Base-by-base conservation (phyloP, 2,888 invertebrate species). In the Aricia artaxerxes region DNA sequence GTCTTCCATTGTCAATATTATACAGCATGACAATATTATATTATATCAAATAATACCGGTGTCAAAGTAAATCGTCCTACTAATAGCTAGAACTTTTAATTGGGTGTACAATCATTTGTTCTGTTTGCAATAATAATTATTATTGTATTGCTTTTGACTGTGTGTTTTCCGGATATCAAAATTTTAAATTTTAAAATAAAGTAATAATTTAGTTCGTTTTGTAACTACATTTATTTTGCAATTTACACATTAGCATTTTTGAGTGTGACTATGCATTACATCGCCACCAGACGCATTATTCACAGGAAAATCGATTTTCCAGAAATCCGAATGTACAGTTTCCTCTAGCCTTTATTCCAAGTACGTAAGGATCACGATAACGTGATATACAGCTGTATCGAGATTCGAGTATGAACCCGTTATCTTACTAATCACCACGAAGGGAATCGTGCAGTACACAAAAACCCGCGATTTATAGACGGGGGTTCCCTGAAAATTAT, bases 371-470 rank as follows among this genome's bases (percentile, higher is more conserved):
- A 9, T 61, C 61, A 61, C n/a, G 4, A 24, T 61, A 61, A 61
- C 9, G 7, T 49, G 2, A 49, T 49, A 9, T 49, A 49, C 6
- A 24, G 60, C 24, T 61, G 61, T 61, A 61, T 61, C 9, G 24
- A 24, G 24, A 24, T 24, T 24, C 24, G 61, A 24, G 61, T n/a
- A 61, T 61, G 61, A 75, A 75, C 49, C 73, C 73, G 44, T 75
- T 75, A 73, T 49, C 73, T 44, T 16, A 44, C 73, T 49, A 75
- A 75, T 75, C 7, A 75, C 73, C 31, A 75, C 73, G 49, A 75
- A 4, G 73, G 73, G 73, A 75, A 49, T 44, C 73, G 73, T 75
- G 40, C n/a, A 0, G 44, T 73, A n/a, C 38, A 49, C 49, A 49
- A 44, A 75, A 44, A 44, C 44, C 73, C 16, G 16, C 44, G 40